Conservation (phyloP, 2,888 invertebrate genomes). For the Cheilosia grossa region DNA sequence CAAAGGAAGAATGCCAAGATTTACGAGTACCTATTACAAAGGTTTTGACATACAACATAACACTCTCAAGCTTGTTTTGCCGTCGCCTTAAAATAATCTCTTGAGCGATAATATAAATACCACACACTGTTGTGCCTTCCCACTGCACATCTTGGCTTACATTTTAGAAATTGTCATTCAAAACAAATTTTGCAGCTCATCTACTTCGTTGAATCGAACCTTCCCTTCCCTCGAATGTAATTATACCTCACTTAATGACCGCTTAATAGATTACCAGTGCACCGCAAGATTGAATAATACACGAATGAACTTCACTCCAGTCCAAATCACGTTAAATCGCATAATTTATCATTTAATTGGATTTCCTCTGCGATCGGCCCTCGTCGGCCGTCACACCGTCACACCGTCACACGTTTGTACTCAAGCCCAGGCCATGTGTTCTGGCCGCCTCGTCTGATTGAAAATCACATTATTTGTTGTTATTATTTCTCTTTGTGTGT, state of each 20-base stretch:
- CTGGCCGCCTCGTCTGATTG: constrained; percentile 51
- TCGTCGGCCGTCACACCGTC: constrained; percentile 26
- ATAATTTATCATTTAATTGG: constrained; percentile 70
- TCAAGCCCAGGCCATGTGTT: constrained; percentile 19
- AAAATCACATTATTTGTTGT: constrained; percentile 72
- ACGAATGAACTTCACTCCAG: neutral
- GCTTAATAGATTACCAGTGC: constrained; percentile 23
- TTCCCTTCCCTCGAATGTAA: neutral
- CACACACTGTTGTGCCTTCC: too few species aligned
- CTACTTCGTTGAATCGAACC: neutral
- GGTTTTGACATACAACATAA: too few species aligned
- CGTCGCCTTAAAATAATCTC: too few species aligned
- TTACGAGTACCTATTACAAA: too few species aligned
- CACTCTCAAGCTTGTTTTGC: too few species aligned
- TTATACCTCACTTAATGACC: constrained; percentile 8
- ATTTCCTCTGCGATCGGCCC: constrained; percentile 58
- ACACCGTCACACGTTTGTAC: constrained; percentile 28
- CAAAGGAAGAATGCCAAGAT: too few species aligned
- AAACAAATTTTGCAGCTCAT: neutral
- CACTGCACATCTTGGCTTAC: too few species aligned
- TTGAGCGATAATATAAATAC: too few species aligned
- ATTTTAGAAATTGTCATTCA: neutral
- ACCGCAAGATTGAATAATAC: constrained; percentile 11
- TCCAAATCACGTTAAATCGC: constrained; percentile 34
- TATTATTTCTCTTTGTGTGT: constrained; percentile 55